These are phyloP conservation scores for Pseudomyrmex flavicornis DNA, from an alignment of 1,140 invertebrate species.

Conservation along the genomic window DNA sequence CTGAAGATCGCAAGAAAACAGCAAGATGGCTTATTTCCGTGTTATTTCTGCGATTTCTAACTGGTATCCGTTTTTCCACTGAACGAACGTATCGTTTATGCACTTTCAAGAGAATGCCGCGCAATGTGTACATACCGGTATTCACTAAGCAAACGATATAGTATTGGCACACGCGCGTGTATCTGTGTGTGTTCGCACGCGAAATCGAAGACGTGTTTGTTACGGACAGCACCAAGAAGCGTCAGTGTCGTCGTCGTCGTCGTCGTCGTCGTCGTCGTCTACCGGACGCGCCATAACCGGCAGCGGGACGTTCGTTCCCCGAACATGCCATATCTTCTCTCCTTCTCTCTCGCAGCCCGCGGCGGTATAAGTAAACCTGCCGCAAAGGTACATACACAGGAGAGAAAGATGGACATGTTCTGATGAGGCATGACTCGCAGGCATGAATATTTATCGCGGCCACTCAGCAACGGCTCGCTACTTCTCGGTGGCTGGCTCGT, in stretches of 20 bases:
- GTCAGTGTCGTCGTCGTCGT: conserved; percentile 46
- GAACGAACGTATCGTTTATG: conserved; percentile 24
- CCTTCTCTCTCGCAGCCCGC: neutral
- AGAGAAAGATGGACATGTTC: conserved; percentile 61
- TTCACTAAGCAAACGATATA: conserved; percentile 14
- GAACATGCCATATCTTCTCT: conserved; percentile 28
- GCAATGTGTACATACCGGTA: conserved; percentile 30
- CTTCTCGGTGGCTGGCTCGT: conserved; percentile 58
- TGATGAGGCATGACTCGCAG: conserved; percentile 46
- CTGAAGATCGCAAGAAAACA: conserved; percentile 9
- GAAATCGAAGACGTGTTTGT: conserved; percentile 36
- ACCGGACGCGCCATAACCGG: conserved; percentile 53
- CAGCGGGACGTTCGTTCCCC: conserved; percentile 52
- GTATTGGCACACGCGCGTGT: neutral
- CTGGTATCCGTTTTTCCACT: neutral
- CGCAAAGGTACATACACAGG: neutral
- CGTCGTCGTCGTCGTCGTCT: conserved; percentile 22
- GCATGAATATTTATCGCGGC: conserved; percentile 74
- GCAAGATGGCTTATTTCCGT: conserved; percentile 46
- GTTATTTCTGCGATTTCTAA: neutral
- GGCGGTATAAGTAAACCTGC: conserved; percentile 63
- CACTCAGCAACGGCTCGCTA: conserved; percentile 58
- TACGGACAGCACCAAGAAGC: conserved; percentile 21
- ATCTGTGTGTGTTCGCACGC: neutral
- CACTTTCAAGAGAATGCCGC: conserved; percentile 1